phyloP scores from a whole-genome alignment of 92 coral and sea anemone genomes.

The Parazoanthus darwini region DNA sequence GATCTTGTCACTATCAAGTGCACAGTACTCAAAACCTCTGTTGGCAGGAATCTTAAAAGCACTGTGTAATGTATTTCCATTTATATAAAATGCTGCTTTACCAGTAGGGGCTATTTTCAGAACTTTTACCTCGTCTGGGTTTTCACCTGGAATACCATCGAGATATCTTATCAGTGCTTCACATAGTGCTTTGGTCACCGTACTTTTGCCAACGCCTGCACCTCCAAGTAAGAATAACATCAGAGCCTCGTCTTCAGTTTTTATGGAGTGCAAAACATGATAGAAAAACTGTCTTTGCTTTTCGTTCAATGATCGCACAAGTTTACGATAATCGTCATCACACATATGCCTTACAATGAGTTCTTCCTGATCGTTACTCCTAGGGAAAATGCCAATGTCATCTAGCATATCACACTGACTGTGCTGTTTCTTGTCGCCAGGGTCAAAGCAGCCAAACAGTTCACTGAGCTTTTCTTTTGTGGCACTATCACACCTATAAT shows the following conservation, averaged over 20 bases:
- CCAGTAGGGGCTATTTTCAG: constrained; percentile 67
- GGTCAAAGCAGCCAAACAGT: constrained; percentile 52
- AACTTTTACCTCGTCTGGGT: constrained; percentile 63
- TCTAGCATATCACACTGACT: constrained; percentile 63
- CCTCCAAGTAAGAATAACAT: constrained; percentile 52
- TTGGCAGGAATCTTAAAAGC: constrained; percentile 66
- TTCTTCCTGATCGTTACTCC: constrained; percentile 48
- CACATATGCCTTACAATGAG: constrained; percentile 39
- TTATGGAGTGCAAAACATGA: constrained; percentile 46
- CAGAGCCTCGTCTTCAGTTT: constrained; percentile 40
- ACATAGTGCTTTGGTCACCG: constrained; percentile 50
- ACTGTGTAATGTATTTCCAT: constrained; percentile 42
- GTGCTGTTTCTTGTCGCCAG: constrained; percentile 31
- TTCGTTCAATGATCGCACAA: constrained; percentile 51
- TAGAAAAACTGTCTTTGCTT: constrained; percentile 55
- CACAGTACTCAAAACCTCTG: constrained; percentile 55
- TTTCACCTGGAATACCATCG: constrained; percentile 52
- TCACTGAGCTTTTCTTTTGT: too few species aligned
- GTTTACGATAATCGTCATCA: constrained; percentile 34
- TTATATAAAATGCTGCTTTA: constrained; percentile 62
- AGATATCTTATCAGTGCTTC: constrained; percentile 59
- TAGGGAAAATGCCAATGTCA: constrained; percentile 63
- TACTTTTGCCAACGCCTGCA: constrained; percentile 61
- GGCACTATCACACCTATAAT: too few species aligned
- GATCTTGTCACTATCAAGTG: constrained; percentile 60